These are phyloP conservation scores for Amyelois transitella DNA, from an alignment of 1,140 invertebrate genomes.

Conservation along the genomic window DNA sequence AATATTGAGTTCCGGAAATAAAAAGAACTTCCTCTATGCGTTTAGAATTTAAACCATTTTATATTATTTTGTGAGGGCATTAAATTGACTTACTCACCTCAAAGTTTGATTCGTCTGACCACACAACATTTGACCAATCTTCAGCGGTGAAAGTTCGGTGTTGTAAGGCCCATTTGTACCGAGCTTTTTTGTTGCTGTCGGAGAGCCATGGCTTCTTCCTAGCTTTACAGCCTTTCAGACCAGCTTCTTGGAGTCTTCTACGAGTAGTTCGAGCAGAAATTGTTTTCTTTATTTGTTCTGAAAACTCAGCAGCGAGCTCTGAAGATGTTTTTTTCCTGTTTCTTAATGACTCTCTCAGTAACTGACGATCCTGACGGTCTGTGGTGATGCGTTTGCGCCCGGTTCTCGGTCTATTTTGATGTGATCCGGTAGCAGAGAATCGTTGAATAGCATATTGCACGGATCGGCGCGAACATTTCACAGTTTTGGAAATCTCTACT, in stretches of 20 bases:
- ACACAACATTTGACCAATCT: slow-evolving; percentile 20
- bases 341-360: slow-evolving; percentile 13
- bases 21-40: not conserved
- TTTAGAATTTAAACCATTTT: not conserved
- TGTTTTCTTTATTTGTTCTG: slow-evolving; percentile 2
- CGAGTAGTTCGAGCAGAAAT: not conserved
- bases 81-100: slow-evolving; percentile 11
- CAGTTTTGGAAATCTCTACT: not conserved
- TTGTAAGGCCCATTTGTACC: slow-evolving; percentile 10
- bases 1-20: not conserved
- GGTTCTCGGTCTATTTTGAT: not conserved
- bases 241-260: no score
- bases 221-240: slow-evolving; percentile 15
- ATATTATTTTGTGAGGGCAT: not conserved
- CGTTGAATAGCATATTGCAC: not conserved
- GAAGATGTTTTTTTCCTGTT: slow-evolving; percentile 15
- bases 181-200: slow-evolving; percentile 14
- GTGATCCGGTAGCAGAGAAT: slow-evolving; percentile 4
- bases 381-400: slow-evolving; percentile 12
- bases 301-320: slow-evolving; percentile 13
- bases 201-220: slow-evolving; percentile 12
- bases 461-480: not conserved
- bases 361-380: slow-evolving; percentile 6
- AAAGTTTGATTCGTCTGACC: slow-evolving; percentile 18
- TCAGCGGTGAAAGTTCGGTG: slow-evolving; percentile 12